These are phyloP conservation scores for Agriopis leucophaearia DNA, from an alignment of 2,888 invertebrate species.

Conservation along the genomic window DNA sequence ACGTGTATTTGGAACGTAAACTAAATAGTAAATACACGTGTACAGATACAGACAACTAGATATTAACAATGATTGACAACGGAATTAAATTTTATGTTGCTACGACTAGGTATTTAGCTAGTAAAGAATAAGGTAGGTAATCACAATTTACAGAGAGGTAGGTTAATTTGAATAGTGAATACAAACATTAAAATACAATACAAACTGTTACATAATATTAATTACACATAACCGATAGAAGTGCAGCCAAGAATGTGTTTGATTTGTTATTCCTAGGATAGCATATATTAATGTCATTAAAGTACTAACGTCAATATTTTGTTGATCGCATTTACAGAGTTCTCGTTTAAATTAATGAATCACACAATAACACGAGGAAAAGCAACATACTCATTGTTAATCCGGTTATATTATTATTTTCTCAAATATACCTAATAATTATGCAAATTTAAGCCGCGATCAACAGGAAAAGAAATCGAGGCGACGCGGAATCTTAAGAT, in stretches of 20 bases:
- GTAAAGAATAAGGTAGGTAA: neutral
- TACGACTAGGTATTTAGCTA: neutral
- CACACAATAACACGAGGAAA: constrained; percentile 51
- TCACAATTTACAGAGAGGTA: too few species aligned
- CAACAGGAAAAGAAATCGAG: constrained; percentile 68
- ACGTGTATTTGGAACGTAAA: neutral
- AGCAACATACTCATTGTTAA: constrained; percentile 48
- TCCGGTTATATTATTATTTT: constrained; percentile 51
- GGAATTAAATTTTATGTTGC: neutral
- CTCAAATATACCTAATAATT: constrained; percentile 32
- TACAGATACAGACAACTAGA: too few species aligned
- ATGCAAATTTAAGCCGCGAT: constrained; percentile 52
- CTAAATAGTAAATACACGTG: neutral
- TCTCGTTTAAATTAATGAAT: constrained; percentile 49
- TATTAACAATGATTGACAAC: neutral
- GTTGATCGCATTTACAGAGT: constrained; percentile 44
- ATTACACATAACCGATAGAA: constrained; percentile 2
- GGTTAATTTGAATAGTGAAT: neutral
- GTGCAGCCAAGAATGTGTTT: constrained; percentile 17
- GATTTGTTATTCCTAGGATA: neutral
- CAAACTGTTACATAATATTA: neutral
- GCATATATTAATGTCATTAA: neutral
- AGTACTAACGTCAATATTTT: constrained; percentile 37
- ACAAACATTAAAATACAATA: neutral
- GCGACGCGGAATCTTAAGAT: constrained; percentile 47